Conservation (phyloP, 2,113 vertebrate species). For the Empidonax alnorum region DNA sequence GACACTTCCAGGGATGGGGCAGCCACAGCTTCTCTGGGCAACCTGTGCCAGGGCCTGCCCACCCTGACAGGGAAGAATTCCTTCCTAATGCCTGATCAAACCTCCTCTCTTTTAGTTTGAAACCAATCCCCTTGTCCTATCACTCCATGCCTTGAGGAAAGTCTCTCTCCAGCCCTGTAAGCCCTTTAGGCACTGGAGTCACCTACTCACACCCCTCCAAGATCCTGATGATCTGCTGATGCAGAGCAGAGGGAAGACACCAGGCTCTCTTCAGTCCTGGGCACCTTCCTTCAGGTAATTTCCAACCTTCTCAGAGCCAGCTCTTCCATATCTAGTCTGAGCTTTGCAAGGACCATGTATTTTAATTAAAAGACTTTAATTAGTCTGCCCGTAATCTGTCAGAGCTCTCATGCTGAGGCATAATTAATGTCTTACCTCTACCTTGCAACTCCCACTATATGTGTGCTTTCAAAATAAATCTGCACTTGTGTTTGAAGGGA, state of each 20-base stretch:
- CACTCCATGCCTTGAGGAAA: background rate
- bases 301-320: background rate
- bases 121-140: background rate
- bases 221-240: background rate
- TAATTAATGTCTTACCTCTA: slow-evolving; percentile 49
- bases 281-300: background rate
- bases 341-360: slow-evolving; percentile 10
- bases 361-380: slow-evolving; percentile 56
- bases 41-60: background rate
- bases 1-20: background rate
- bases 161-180: background rate
- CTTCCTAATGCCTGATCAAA: accelerated
- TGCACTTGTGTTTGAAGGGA: slow-evolving; percentile 43
- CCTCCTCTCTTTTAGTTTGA: too few relatives aligned
- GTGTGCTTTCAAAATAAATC: slow-evolving; percentile 51
- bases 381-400: slow-evolving; percentile 47
- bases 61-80: background rate
- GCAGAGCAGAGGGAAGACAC: accelerated
- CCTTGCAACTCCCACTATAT: slow-evolving; percentile 13
- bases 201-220: background rate
- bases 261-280: background rate
- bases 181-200: background rate
- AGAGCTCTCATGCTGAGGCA: slow-evolving; percentile 43
- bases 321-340: background rate
- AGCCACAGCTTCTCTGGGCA: background rate